Evolutionary conservation across 2,797 vertebrate species (phyloP), one percentile per base, ranked within the genome.

Genomic region (Garrulus glandarius): DNA sequence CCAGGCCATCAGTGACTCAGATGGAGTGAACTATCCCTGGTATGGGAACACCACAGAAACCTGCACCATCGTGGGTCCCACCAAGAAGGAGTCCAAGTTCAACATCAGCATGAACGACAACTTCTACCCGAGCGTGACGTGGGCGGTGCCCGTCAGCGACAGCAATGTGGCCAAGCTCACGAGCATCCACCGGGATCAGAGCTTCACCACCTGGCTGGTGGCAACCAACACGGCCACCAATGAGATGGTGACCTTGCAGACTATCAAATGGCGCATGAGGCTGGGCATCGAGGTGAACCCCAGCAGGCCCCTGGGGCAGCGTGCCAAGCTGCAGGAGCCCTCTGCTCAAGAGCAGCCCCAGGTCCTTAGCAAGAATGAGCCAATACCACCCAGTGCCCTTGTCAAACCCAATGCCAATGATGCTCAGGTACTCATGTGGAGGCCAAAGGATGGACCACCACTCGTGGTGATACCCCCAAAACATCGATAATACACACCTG

Each of bases 391-490:
- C 60, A 99, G 99, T 37, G 99, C 99, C 97, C 99, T 99, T 98
- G 98, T 99, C 97, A 99, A 99, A 97, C 99, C 99, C 97, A 99
- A 99, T 36, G 99, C 99, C 98, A 99, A 99, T 9, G 99, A 99
- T 9, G 99, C 99, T 85, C 99, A 99, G 98, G 99, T 99, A 96
- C 99, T 99, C 96, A 99, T 99, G 99, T 99, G 99, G 99, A 98
- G 99, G 98, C 99, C 99, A 97, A 99, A 98, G 95, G 98, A 96
- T 1, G 99, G 99, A 83, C 98, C 98, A 50, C 98, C 99, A 0
- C 97, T 99, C 23, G 99, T 99, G 98, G 99, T 99, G 96, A 99
- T 99, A 95, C 99, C 99, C 32, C 98, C 99, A 5, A 99, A 99
- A 97, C 98, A 99, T 90, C 99, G 98, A 96, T 97, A 92, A 89